phyloP scores from a whole-genome alignment of 2,797 vertebrate genomes.

The Pangasius macronema region DNA sequence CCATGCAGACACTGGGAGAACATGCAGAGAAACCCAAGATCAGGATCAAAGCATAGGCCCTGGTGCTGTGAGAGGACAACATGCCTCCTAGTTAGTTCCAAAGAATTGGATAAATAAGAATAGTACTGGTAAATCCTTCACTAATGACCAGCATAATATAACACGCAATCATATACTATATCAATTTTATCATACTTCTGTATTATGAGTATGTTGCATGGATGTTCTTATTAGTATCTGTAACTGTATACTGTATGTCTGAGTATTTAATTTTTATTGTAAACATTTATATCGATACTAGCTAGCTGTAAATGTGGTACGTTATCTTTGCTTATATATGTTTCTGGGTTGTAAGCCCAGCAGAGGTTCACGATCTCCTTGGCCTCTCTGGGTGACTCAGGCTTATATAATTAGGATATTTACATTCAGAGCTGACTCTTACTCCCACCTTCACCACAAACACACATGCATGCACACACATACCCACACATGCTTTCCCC shows the following conservation, averaged over 20 bases:
- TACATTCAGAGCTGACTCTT: neutral
- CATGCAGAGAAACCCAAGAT: neutral
- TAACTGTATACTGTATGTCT: neutral
- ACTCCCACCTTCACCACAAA: neutral
- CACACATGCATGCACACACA: conserved; percentile 9
- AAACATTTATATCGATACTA: neutral
- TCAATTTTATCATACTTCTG: neutral
- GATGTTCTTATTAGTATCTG: neutral
- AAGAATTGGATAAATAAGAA: neutral
- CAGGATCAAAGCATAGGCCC: neutral
- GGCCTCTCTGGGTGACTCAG: neutral
- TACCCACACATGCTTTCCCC: conserved; percentile 13
- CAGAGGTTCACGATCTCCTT: neutral
- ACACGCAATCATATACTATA: neutral
- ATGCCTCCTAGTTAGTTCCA: neutral
- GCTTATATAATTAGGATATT: neutral
- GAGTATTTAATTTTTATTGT: neutral
- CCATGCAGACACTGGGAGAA: neutral
- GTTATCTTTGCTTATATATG: neutral
- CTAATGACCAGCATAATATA: neutral
- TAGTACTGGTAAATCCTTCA: neutral
- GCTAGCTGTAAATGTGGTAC: neutral
- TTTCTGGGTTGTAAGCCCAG: neutral
- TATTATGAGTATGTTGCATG: neutral
- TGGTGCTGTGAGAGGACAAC: neutral